phyloP scores from a whole-genome alignment of 2,888 invertebrate species.

The Globia sparganii region DNA sequence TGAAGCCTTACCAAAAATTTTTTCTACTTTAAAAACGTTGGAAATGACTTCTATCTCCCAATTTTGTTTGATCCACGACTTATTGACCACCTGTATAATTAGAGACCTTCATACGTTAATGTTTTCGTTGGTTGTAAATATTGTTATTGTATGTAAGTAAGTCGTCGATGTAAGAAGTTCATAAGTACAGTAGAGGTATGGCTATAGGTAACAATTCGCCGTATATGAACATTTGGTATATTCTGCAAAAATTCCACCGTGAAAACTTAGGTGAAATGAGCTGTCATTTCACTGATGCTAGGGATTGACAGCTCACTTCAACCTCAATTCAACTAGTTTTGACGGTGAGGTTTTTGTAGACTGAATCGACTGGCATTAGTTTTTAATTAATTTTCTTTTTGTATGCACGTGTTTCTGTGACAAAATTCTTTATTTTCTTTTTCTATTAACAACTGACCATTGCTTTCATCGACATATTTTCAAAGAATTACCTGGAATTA shows the following conservation, averaged over 20 bases:
- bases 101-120: background rate
- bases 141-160: background rate
- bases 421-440: background rate
- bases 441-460: background rate
- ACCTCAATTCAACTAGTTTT: background rate
- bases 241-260: no score
- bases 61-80: no score
- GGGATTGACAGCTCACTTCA: background rate
- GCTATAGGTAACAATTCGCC: background rate
- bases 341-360: fast-evolving
- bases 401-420: background rate
- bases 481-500: background rate
- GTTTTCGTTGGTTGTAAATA: background rate
- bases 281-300: background rate
- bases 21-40: no score
- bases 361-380: background rate
- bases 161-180: no score
- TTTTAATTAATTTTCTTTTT: no score
- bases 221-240: background rate
- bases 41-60: no score
- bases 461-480: background rate
- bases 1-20: no score
- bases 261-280: no score
- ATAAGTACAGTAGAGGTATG: background rate
- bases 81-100: no score